phyloP scores from a whole-genome alignment of 2,113 vertebrate species.

The Poecile atricapillus region DNA sequence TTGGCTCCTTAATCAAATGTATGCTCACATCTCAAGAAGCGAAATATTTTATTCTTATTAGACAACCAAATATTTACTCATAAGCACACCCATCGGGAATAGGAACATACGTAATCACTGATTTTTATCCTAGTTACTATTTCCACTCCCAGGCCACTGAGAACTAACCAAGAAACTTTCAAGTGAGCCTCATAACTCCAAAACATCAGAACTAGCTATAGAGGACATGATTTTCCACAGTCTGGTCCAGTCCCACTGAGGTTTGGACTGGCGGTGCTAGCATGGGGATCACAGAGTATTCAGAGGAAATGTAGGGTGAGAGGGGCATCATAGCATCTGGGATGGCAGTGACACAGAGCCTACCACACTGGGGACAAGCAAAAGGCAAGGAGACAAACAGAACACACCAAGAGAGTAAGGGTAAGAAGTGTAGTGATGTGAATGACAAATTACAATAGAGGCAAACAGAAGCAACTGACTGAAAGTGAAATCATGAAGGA shows the following conservation, averaged over 20 bases:
- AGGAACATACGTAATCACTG: neutral
- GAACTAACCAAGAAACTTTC: neutral
- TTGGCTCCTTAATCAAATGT: neutral
- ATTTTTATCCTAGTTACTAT: neutral
- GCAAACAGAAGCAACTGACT: neutral
- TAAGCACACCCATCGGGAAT: neutral
- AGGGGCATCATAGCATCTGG: neutral
- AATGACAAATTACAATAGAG: neutral
- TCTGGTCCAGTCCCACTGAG: neutral
- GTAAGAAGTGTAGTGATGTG: neutral
- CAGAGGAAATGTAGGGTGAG: neutral
- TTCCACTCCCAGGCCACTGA: neutral
- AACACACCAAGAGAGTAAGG: rapidly evolving
- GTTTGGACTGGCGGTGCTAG: neutral
- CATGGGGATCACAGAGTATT: neutral
- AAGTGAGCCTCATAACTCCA: neutral
- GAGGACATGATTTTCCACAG: neutral
- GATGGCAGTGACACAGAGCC: neutral
- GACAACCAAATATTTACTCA: conserved; percentile 6
- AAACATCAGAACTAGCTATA: neutral
- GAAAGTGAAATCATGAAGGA: conserved; percentile 1
- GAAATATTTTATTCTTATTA: neutral
- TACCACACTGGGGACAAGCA: neutral
- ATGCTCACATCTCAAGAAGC: neutral
- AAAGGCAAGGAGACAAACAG: neutral